A percentile compares a stretch with the other conserved stretches of the same genome.
Evolutionary conservation across 1,140 invertebrate species (phyloP).

Genomic region (Bombyx mandarina): DNA sequence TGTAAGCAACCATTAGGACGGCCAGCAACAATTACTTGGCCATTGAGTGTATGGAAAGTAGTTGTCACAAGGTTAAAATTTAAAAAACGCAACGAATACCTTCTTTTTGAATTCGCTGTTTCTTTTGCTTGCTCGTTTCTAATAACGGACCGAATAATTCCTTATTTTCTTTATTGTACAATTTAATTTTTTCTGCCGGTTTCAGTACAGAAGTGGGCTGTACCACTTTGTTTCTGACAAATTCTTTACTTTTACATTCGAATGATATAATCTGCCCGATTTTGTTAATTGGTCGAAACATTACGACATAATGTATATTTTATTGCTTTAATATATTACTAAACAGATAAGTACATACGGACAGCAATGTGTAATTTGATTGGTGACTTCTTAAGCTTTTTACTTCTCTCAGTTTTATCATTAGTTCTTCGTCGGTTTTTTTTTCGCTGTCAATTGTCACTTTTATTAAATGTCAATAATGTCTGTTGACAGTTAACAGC

Average conservation of each 20-base stretch:
- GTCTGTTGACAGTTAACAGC: no score
- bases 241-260: conserved; percentile 28
- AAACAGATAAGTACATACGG: background rate
- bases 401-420: no score
- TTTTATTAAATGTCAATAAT: no score
- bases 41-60: conserved; percentile 22
- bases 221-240: conserved; percentile 51
- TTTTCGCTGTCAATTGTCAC: no score
- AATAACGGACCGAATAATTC: conserved; percentile 58
- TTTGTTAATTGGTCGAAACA: conserved; percentile 31
- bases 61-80: conserved; percentile 24
- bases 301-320: conserved; percentile 2
- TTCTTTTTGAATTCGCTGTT: conserved; percentile 39
- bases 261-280: conserved; percentile 25
- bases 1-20: conserved; percentile 11
- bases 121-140: conserved; percentile 53
- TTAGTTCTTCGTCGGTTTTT: no score
- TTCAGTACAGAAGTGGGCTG: conserved; percentile 45
- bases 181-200: conserved; percentile 50
- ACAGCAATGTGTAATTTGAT: background rate
- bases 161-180: conserved; percentile 60
- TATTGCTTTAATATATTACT: background rate
- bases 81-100: conserved; percentile 35
- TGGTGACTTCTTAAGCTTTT: no score
- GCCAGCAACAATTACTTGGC: conserved; percentile 7